phyloP scores from a whole-genome alignment of 1,140 invertebrate species.

The Drosophila bocki region DNA sequence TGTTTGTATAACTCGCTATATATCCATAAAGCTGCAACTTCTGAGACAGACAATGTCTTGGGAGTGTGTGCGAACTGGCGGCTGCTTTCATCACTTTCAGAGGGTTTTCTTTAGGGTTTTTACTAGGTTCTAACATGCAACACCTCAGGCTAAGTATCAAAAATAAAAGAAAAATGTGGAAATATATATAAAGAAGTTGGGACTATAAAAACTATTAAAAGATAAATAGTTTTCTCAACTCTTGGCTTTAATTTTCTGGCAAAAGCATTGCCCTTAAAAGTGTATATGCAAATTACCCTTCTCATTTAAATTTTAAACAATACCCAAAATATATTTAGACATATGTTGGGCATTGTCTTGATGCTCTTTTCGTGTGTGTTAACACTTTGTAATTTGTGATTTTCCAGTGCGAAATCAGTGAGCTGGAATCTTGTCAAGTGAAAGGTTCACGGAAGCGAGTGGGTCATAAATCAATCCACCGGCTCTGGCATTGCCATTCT shows the following conservation, averaged over 20 bases:
- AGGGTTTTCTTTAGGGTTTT: conserved; percentile 23
- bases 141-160: neutral
- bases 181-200: too few relatives aligned
- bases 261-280: neutral
- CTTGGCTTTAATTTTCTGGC: neutral
- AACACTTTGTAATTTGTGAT: conserved; percentile 84
- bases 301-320: conserved; percentile 39
- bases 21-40: conserved; percentile 10
- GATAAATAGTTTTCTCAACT: neutral
- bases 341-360: conserved; percentile 50
- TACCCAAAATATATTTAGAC: conserved; percentile 30
- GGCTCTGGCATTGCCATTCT: conserved; percentile 12
- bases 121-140: conserved; percentile 44
- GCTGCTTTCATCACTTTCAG: conserved; percentile 52
- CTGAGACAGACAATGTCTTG: conserved; percentile 11
- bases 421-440: conserved; percentile 75
- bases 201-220: neutral
- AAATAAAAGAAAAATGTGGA: neutral
- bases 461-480: conserved; percentile 75
- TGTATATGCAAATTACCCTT: conserved; percentile 3
- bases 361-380: conserved; percentile 71
- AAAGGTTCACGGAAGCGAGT: conserved; percentile 59
- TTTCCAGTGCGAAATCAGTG: conserved; percentile 68
- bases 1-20: neutral
- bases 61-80: conserved; percentile 50